Evolutionary conservation across 2,797 vertebrate genomes (phyloP), one percentile per base, ranked within the genome.

Genomic region (Anguilla marmorata): DNA sequence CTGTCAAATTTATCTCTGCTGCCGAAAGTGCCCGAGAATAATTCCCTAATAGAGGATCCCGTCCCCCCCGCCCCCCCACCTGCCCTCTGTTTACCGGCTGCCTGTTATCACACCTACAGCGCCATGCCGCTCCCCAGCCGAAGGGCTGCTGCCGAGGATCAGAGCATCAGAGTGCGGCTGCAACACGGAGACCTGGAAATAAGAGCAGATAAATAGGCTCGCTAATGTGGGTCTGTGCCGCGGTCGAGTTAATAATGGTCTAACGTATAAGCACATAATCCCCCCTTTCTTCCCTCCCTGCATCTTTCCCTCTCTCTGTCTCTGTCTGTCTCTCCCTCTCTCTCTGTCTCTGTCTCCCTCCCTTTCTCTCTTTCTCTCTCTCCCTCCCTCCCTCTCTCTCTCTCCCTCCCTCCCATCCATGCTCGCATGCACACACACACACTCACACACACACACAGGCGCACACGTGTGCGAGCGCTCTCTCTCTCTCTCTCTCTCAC

Each of bases 191-290:
- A 76, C 45, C 3, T 45, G 21, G 63, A 85, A 76, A 85, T 24
- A 54, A 11, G n/a, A 33, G 60, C 69, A 63, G 66, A 79, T 83
- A 48, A 52, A 60, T 85, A 58, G 82, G 84, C 86, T 88, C 87
- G 52, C 86, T 63, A 87, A 86, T 79, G 88, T 86, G 86, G 30
- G 50, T 56, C 72, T 14, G 66, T 66, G 76, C 69, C 21, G 86
- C 52, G 66, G 27, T 86, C 30, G 50, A 33, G 86, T 88, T 89
- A 91, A 89, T 89, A 90, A 91, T 85, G 82, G 52, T 85, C 86
- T 85, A 69, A 76, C 85, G 84, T 86, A 82, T 90, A 88, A 90
- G 88, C 86, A 89, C 66, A 79, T 82, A 76, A 66, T 11, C 63
- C 60, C 9, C 16, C 8, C 8, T 50, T 48, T 52, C 54, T 8